Conservation (phyloP, 53 echinoderm and acorn worm genomes). For the Hippasteria phrygiana region DNA sequence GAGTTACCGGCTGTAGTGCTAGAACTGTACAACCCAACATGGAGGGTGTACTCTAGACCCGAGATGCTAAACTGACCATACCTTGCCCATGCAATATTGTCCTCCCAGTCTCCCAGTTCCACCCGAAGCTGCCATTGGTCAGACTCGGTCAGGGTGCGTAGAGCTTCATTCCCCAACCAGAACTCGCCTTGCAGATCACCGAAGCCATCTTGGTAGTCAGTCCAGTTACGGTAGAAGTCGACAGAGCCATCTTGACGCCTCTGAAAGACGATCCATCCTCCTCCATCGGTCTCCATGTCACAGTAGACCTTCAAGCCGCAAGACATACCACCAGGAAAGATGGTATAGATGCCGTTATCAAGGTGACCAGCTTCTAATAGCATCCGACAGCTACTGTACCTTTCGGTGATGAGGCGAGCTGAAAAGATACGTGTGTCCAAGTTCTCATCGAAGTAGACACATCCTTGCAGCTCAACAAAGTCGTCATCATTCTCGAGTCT, state of each 20-base stretch:
- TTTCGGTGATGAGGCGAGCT: not conserved
- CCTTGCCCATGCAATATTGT: not conserved
- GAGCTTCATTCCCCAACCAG: too few relatives aligned
- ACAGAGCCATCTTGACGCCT: too few relatives aligned
- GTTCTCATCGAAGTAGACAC: slow-evolving; percentile 1
- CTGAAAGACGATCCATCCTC: too few relatives aligned
- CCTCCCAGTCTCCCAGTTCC: not conserved
- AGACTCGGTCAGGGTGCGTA: not conserved
- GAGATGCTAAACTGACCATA: not conserved
- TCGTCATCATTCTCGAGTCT: not conserved
- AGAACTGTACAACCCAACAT: not conserved
- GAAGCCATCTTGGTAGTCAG: too few relatives aligned
- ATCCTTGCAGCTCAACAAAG: not conserved
- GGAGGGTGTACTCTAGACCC: not conserved
- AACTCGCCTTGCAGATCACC: too few relatives aligned
- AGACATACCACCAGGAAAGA: slow-evolving; percentile 5
- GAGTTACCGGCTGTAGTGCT: not conserved
- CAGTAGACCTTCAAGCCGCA: not conserved
- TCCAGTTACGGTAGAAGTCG: too few relatives aligned
- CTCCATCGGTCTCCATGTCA: too few relatives aligned
- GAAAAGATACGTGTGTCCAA: not conserved
- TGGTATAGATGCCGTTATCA: slow-evolving; percentile 5
- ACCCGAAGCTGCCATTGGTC: not conserved
- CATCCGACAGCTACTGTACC: slow-evolving; percentile 1
- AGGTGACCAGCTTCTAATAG: not conserved